phyloP scores from a whole-genome alignment of 2,113 vertebrate genomes.

The Tachysurus vachellii region DNA sequence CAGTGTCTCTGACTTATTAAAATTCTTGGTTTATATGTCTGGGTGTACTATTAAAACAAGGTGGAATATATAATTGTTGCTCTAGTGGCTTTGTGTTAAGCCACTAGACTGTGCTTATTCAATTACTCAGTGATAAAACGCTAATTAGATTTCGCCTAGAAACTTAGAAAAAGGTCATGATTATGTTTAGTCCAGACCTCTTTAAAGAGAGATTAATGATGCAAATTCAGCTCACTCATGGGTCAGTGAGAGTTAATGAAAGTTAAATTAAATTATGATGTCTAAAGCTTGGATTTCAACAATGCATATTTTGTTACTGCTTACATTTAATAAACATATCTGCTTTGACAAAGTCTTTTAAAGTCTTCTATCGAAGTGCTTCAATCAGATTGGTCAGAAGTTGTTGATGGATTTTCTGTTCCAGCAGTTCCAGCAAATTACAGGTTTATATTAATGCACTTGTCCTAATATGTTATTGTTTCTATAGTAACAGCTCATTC shows the following conservation, averaged over 20 bases:
- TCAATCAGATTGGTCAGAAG: not conserved
- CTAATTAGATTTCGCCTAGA: not conserved
- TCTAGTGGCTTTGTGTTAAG: not conserved
- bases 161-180: not conserved
- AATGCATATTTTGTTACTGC: not conserved
- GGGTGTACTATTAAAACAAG: conserved; percentile 3
- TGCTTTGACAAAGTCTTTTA: not conserved
- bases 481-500: not conserved
- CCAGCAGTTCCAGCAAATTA: not conserved
- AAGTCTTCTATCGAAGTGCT: not conserved
- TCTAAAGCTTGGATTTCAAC: not conserved
- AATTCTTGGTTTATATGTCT: not conserved
- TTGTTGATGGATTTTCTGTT: not conserved
- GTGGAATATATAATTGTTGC: not conserved
- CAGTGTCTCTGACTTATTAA: not conserved
- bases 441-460: not conserved
- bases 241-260: not conserved
- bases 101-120: conserved; percentile 7
- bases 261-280: not conserved
- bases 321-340: not conserved
- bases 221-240: not conserved
- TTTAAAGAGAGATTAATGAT: conserved; percentile 17
- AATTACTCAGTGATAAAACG: not conserved
- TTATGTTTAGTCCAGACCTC: not conserved
- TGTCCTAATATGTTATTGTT: not conserved